Conservation (phyloP, 1,140 invertebrate genomes). For the Battus philenor region DNA sequence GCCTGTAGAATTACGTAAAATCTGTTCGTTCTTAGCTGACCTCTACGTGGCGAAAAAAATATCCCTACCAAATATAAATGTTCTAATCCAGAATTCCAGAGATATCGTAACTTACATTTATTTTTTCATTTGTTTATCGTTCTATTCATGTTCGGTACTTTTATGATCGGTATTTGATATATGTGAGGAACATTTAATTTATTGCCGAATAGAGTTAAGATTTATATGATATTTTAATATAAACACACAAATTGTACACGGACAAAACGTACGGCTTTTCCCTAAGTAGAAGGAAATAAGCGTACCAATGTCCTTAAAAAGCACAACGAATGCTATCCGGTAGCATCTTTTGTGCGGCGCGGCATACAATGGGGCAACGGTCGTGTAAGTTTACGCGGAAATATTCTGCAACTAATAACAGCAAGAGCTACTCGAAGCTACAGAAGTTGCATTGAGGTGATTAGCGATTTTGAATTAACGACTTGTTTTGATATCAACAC, state of each 20-base stretch:
- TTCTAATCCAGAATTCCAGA: too few species aligned
- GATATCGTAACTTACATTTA: too few species aligned
- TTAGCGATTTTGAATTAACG: constrained; percentile 37
- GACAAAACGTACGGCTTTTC: constrained; percentile 4
- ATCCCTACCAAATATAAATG: too few species aligned
- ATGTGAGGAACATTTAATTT: too few species aligned
- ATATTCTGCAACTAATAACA: constrained; percentile 50
- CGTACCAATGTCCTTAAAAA: constrained; percentile 44
- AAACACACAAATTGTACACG: constrained; percentile 17
- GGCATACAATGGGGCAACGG: constrained; percentile 59
- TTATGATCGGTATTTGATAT: too few species aligned
- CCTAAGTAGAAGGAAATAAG: constrained; percentile 49
- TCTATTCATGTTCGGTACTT: too few species aligned
- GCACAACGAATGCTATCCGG: constrained; percentile 48
- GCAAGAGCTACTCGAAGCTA: constrained; percentile 44
- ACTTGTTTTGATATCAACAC: constrained; percentile 31
- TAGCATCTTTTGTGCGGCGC: constrained; percentile 52
- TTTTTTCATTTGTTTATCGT: too few species aligned
- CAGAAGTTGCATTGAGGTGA: constrained; percentile 25
- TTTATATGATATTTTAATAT: too few species aligned
- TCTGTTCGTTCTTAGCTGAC: too few species aligned
- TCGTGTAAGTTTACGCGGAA: constrained; percentile 43
- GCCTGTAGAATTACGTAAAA: too few species aligned
- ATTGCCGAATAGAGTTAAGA: too few species aligned
- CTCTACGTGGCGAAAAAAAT: too few species aligned